These are phyloP conservation scores for Eubucco bourcierii DNA, from an alignment of 2,113 vertebrate genomes.

Conservation along the genomic window DNA sequence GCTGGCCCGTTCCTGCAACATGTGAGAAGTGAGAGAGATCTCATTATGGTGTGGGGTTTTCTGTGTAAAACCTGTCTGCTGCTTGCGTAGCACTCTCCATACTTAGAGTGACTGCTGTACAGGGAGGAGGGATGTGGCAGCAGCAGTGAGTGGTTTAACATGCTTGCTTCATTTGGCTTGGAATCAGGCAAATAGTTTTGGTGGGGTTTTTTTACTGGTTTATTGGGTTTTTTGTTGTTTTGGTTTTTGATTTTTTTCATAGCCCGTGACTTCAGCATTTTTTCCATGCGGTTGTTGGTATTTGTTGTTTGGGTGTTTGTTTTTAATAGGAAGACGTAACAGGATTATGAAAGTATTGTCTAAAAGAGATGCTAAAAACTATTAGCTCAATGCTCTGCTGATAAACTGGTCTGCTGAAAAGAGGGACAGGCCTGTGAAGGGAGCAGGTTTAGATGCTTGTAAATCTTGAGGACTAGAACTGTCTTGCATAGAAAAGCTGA, in stretches of 20 bases:
- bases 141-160: background rate
- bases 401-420: background rate
- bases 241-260: background rate
- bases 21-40: background rate
- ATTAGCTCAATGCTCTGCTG: background rate
- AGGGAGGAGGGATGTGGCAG: background rate
- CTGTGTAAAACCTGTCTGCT: background rate
- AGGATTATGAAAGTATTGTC: background rate
- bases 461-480: background rate
- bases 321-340: background rate
- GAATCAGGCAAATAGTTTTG: too few relatives aligned
- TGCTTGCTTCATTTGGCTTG: background rate
- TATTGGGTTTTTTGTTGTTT: background rate
- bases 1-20: background rate
- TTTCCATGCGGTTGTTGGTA: background rate
- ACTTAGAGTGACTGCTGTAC: background rate
- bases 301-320: background rate
- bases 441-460: background rate
- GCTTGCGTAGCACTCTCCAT: rapidly evolving
- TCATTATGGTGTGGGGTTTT: conserved; percentile 21
- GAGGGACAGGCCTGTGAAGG: background rate
- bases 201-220: background rate
- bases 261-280: background rate
- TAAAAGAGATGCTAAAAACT: background rate
- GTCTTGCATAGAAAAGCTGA: background rate